Conservation (phyloP, 2,888 invertebrate genomes). For the Lampropteryx suffumata region DNA sequence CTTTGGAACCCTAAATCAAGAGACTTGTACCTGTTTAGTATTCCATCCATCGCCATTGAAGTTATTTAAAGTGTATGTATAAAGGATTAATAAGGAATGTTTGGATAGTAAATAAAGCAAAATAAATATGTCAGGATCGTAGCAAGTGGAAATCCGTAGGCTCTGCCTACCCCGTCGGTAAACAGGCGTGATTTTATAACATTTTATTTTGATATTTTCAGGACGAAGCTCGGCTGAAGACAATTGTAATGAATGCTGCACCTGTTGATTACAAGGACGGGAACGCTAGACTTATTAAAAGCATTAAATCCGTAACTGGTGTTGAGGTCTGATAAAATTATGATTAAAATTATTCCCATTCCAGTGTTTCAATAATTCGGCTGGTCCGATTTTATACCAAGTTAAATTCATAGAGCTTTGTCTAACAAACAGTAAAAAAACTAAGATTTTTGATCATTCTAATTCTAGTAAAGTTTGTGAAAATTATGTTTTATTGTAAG, state of each 20-base stretch:
- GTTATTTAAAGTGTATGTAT: too few relatives aligned
- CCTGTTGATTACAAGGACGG: conserved; percentile 91
- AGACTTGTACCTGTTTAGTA: too few relatives aligned
- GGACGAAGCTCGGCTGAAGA: conserved; percentile 92
- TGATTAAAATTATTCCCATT: not conserved
- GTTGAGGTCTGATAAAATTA: conserved; percentile 61
- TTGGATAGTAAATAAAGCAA: too few relatives aligned
- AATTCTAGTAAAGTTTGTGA: not conserved
- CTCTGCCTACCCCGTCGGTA: too few relatives aligned
- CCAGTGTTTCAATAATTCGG: not conserved
- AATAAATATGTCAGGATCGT: too few relatives aligned
- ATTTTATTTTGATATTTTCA: too few relatives aligned
- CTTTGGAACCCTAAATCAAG: too few relatives aligned
- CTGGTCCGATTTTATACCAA: conserved; percentile 4
- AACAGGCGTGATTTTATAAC: not conserved
- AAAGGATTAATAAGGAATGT: too few relatives aligned
- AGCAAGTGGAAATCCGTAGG: too few relatives aligned
- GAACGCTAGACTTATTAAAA: conserved; percentile 86
- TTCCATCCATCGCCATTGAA: too few relatives aligned
- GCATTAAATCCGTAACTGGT: conserved; percentile 85
- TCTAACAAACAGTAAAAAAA: not conserved
- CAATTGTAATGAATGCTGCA: conserved; percentile 86
- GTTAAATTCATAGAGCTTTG: not conserved
- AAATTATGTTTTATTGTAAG: conserved; percentile 8
- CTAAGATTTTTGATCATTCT: not conserved